These are phyloP conservation scores for Tetranychus truncatus DNA, from an alignment of 2,888 invertebrate species.

Conservation along the genomic window DNA sequence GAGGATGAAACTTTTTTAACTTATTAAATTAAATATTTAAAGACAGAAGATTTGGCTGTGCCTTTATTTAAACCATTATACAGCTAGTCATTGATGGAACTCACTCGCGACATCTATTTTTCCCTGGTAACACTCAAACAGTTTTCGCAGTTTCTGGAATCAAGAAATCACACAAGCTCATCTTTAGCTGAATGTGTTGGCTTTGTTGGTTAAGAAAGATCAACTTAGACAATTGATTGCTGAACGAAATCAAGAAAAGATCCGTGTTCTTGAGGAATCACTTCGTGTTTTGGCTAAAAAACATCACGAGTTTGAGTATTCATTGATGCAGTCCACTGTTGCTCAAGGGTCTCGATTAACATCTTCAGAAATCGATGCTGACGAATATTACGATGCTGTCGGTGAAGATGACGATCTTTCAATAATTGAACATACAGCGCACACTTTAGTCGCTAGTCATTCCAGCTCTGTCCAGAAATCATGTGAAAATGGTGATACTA, in stretches of 20 bases:
- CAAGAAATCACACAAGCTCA: conserved; percentile 42
- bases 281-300: conserved; percentile 47
- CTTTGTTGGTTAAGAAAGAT: conserved; percentile 44
- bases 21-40: too few species aligned
- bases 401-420: conserved; percentile 26
- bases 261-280: conserved; percentile 47
- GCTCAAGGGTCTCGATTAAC: conserved; percentile 3
- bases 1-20: too few species aligned
- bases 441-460: too few species aligned
- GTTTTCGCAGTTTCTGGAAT: too few species aligned
- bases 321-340: conserved; percentile 35
- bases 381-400: conserved; percentile 29
- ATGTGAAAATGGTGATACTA: too few species aligned
- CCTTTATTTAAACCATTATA: too few species aligned
- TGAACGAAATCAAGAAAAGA: conserved; percentile 41
- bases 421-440: neutral
- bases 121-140: too few species aligned
- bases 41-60: too few species aligned
- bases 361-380: conserved; percentile 24
- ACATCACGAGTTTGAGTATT: conserved; percentile 48
- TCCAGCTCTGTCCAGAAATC: too few species aligned
- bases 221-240: conserved; percentile 33
- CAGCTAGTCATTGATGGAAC: too few species aligned
- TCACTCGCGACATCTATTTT: too few species aligned
- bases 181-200: conserved; percentile 45